These are phyloP conservation scores for Ips typographus DNA, from an alignment of 1,140 invertebrate genomes.

Conservation along the genomic window DNA sequence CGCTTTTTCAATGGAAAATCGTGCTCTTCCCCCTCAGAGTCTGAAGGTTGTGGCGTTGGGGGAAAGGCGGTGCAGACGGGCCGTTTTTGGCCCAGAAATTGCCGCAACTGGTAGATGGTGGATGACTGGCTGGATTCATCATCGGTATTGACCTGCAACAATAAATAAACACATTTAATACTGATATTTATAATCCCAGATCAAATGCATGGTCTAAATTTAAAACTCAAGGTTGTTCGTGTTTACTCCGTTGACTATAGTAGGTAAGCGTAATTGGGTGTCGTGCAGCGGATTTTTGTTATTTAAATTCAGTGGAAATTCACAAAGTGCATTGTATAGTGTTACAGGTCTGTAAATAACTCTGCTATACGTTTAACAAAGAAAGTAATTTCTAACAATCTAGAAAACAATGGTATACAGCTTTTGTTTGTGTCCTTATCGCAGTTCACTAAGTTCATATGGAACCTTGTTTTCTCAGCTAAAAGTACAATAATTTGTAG, in stretches of 20 bases:
- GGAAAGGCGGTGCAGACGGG: slow-evolving; percentile 42
- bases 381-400: too few species aligned
- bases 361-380: too few species aligned
- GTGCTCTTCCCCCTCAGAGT: slow-evolving; percentile 56
- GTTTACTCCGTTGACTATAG: neutral
- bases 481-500: too few species aligned
- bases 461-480: too few species aligned
- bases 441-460: too few species aligned
- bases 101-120: slow-evolving; percentile 33
- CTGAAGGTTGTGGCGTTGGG: slow-evolving; percentile 61
- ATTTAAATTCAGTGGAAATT: too few species aligned
- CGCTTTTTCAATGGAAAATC: slow-evolving; percentile 53
- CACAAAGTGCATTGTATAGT: neutral
- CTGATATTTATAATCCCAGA: neutral
- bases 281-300: too few species aligned
- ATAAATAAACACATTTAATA: slow-evolving; percentile 6
- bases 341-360: neutral
- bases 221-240: slow-evolving; percentile 1
- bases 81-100: slow-evolving; percentile 52
- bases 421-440: too few species aligned
- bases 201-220: neutral
- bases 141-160: slow-evolving; percentile 39
- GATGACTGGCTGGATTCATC: slow-evolving; percentile 39
- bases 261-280: neutral
- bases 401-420: too few species aligned